These are phyloP conservation scores for Blastobasis adustella DNA, from an alignment of 2,888 invertebrate genomes.

Conservation along the genomic window DNA sequence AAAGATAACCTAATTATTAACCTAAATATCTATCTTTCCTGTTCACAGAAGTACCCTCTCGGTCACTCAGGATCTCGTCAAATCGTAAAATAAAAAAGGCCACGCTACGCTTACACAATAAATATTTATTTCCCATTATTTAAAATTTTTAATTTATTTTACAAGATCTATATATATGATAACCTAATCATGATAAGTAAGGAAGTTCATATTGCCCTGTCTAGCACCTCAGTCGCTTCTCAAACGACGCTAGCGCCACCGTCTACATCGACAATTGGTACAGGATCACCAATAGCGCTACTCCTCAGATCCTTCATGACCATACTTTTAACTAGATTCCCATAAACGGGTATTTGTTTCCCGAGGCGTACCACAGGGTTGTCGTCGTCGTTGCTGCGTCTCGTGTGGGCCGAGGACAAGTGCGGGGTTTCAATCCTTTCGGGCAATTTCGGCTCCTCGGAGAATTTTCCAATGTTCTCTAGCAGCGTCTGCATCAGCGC, in stretches of 20 bases:
- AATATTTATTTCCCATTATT: neutral
- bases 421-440: conserved; percentile 34
- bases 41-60: no score
- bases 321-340: conserved; percentile 36
- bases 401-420: conserved; percentile 10
- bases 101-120: neutral
- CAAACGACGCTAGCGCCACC: conserved; percentile 2
- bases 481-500: conserved; percentile 32
- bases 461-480: conserved; percentile 27
- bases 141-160: conserved; percentile 16
- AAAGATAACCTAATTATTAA: no score
- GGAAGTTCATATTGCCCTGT: no score
- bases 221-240: no score
- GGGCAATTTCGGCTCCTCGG: conserved; percentile 34
- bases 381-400: conserved; percentile 20
- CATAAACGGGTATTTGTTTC: conserved; percentile 39
- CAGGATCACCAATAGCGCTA: conserved; percentile 25
- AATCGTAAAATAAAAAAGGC: no score
- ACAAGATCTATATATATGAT: conserved; percentile 4
- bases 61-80: no score
- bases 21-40: no score
- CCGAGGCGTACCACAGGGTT: conserved; percentile 32
- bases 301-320: conserved; percentile 26
- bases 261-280: conserved; percentile 29
- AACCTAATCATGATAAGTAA: no score